These are phyloP conservation scores for Arion vulgaris DNA, from an alignment of 1,140 invertebrate genomes.

Conservation along the genomic window DNA sequence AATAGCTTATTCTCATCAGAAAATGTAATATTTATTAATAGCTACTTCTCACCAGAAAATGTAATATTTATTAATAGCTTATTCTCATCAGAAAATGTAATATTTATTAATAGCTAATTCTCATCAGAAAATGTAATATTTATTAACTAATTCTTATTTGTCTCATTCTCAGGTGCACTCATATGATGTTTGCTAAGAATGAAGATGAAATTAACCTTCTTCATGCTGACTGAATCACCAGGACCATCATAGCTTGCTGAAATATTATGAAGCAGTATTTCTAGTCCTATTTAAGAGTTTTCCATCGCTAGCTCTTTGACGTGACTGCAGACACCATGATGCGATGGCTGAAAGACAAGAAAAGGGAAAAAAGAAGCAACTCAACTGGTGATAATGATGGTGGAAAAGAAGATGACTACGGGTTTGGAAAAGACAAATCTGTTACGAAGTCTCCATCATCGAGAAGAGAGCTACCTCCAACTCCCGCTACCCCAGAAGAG, in stretches of 20 bases:
- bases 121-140: no score
- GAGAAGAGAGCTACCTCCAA: constrained; percentile 37
- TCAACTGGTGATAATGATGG: constrained; percentile 25
- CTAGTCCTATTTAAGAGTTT: background rate
- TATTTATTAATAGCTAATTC: no score
- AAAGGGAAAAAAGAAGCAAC: constrained; percentile 37
- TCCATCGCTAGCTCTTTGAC: background rate
- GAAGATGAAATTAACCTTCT: no score
- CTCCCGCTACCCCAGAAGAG: constrained; percentile 40
- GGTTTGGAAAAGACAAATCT: constrained; percentile 46
- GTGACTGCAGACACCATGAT: constrained; percentile 47
- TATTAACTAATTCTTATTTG: no score
- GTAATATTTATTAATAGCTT: no score
- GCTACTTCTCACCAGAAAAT: no score
- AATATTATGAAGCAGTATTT: background rate
- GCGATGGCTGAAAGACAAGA: constrained; percentile 56
- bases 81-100: no score
- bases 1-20: no score
- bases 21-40: no score
- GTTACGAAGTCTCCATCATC: constrained; percentile 16
- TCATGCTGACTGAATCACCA: no score
- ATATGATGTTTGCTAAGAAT: no score
- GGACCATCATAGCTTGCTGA: background rate
- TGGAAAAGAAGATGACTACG: constrained; percentile 52
- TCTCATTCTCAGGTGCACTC: no score